Base-by-base conservation (phyloP, 2,888 invertebrate genomes). In the Epinotia demarniana region DNA sequence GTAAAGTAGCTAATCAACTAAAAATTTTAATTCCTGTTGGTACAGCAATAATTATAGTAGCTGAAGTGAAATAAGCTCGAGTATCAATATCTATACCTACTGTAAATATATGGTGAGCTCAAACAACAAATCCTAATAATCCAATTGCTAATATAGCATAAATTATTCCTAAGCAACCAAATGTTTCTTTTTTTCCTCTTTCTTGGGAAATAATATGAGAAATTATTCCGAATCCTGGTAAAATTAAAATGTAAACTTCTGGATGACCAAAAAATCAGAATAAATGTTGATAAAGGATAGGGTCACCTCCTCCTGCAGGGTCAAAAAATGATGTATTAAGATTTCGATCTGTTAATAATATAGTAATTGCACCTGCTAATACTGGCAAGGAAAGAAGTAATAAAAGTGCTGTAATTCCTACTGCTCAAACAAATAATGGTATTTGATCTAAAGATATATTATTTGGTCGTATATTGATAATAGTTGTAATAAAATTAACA, bases 181-280 rank as follows among this genome's bases (percentile, higher is more conserved):
- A 97, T 3, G 96, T 95, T 95, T 96, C 95, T 82, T 96, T 96
- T 95, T 97, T 97, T 9, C 95, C 95, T 86, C 95, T 95, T 95
- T 96, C 96, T 95, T 96, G 96, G 0, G 95, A 95, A 90, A 97
- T 96, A 93, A 97, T 96, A 87, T 97, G 97, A 0, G 96, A 97
- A 88, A 97, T 96, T 94, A 97, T 95, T 0, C 97, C 97, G 95
- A 97, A 97, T 89, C 96, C 97, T 0, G 97, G 97, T 82, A 97
- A 85, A 96, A 97, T 97, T 94, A 97, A 91, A 96, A 97, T 97
- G 92, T 97, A 98, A 78, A 97, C 97, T 95, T 97, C 97, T 12
- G 97, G 97, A 73, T 97, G 97, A 0, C 97, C 97, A 95, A 97
- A 98, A 93, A 97, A 97, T 96, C 97, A 97, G 93, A 98, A 97